A percentile compares a stretch with the other conserved stretches of the same genome.
Evolutionary conservation across 2,888 invertebrate genomes (phyloP).

Genomic region (Lordiphosa fenestrarum): DNA sequence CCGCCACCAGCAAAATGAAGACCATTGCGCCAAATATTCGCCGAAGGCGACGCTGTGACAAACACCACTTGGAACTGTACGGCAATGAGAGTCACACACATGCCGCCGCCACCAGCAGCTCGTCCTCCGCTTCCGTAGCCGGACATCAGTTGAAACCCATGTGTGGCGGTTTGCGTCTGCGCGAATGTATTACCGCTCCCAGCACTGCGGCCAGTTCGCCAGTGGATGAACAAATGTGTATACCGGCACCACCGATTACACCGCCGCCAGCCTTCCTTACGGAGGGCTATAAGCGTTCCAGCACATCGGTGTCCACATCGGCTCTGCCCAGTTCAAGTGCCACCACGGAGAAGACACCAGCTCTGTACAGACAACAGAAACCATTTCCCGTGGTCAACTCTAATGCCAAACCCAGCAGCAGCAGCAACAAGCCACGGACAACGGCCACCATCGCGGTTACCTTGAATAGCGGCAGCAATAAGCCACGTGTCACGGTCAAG

Average conservation of each 20-base stretch:
- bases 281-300: conserved; percentile 82
- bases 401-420: conserved; percentile 7
- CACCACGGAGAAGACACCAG: conserved; percentile 34
- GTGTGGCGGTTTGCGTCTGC: conserved; percentile 46
- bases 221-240: conserved; percentile 69
- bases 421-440: conserved; percentile 50
- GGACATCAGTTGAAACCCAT: conserved; percentile 39
- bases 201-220: conserved; percentile 72
- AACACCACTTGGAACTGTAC: conserved; percentile 82
- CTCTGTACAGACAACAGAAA: conserved; percentile 35
- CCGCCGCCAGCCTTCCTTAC: conserved; percentile 86
- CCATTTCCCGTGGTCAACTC: conserved; percentile 43
- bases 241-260: conserved; percentile 84
- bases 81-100: conserved; percentile 68
- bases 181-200: conserved; percentile 66
- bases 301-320: conserved; percentile 73
- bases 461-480: conserved; percentile 53
- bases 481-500: conserved; percentile 67
- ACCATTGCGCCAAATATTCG: conserved; percentile 84
- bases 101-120: conserved; percentile 6
- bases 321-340: conserved; percentile 49
- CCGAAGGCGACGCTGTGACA: conserved; percentile 84
- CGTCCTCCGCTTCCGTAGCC: not conserved
- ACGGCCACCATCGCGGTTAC: conserved; percentile 67
- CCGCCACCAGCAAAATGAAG: conserved; percentile 82